Percentiles rank a stretch among this genome's conserved stretches.
Evolutionary conservation across 2,888 invertebrate species (phyloP).

Genomic region (Acanthoscelides obtectus): DNA sequence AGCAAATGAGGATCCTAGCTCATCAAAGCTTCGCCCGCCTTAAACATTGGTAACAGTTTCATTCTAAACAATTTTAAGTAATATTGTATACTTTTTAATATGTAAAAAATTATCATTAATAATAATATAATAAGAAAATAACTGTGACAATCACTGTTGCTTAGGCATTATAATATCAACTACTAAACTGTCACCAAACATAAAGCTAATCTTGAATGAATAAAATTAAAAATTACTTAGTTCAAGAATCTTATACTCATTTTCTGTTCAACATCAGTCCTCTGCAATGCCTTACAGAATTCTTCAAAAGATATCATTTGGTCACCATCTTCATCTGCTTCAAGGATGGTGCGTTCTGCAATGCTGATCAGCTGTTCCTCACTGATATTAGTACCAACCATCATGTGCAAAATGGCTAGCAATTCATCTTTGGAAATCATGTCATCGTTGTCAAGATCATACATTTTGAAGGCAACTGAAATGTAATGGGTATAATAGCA

Average conservation of each 20-base stretch:
- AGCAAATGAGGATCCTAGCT: too few relatives aligned
- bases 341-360: constrained; percentile 95
- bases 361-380: constrained; percentile 92
- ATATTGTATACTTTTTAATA: too few relatives aligned
- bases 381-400: constrained; percentile 98
- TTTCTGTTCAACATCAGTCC: constrained; percentile 98
- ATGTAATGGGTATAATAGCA: constrained; percentile 30
- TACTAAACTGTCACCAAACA: too few relatives aligned
- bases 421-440: constrained; percentile 94
- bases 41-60: too few relatives aligned
- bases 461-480: constrained; percentile 98
- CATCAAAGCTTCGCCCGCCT: too few relatives aligned
- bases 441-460: constrained; percentile 97
- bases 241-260: constrained; percentile 99
- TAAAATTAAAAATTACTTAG: too few relatives aligned
- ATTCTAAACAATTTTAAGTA: too few relatives aligned
- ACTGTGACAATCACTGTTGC: too few relatives aligned
- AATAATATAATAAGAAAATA: too few relatives aligned
- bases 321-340: constrained; percentile 95
- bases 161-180: too few relatives aligned
- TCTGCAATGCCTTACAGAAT: constrained; percentile 88
- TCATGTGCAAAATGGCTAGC: constrained; percentile 96
- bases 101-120: too few relatives aligned
- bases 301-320: constrained; percentile 97
- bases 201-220: too few relatives aligned